Evolutionary conservation across 2,113 vertebrate genomes (phyloP).

Genomic region (Talpa occidentalis): DNA sequence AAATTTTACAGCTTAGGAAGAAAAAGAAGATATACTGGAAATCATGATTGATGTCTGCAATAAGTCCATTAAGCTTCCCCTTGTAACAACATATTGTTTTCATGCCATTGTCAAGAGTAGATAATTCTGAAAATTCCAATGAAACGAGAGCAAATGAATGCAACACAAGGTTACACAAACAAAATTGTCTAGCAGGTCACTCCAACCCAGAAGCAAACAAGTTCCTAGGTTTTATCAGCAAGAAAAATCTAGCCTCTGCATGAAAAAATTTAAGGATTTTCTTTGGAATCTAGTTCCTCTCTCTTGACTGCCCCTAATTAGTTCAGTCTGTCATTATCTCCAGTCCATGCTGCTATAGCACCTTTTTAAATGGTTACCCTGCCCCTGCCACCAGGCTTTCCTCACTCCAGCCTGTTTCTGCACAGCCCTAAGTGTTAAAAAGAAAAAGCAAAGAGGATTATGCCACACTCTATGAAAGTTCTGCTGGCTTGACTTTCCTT

Average conservation of each 20-base stretch:
- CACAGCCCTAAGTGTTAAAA: not conserved
- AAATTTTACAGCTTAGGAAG: not conserved
- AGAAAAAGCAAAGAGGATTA: not conserved
- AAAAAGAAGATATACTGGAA: not conserved
- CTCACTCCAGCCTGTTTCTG: not conserved
- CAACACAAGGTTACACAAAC: not conserved
- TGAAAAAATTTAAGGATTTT: not conserved
- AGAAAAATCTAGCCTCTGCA: not conserved
- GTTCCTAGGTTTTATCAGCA: not conserved
- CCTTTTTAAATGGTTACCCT: not conserved
- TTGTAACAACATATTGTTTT: not conserved
- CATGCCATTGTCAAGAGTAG: not conserved
- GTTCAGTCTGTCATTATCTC: not conserved
- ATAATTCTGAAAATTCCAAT: not conserved
- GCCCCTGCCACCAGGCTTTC: not conserved
- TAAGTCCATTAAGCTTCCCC: not conserved
- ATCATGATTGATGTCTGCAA: not conserved
- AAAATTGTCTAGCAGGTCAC: not conserved
- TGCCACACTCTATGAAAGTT: conserved; percentile 4
- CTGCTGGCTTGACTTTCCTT: not conserved
- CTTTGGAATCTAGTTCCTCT: not conserved
- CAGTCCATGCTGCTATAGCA: not conserved
- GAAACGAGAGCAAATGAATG: not conserved
- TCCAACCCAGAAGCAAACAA: not conserved
- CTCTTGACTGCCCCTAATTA: not conserved